Evolutionary conservation across 1,140 invertebrate genomes (phyloP).

Genomic region (Zaprionus kolodkinae): DNA sequence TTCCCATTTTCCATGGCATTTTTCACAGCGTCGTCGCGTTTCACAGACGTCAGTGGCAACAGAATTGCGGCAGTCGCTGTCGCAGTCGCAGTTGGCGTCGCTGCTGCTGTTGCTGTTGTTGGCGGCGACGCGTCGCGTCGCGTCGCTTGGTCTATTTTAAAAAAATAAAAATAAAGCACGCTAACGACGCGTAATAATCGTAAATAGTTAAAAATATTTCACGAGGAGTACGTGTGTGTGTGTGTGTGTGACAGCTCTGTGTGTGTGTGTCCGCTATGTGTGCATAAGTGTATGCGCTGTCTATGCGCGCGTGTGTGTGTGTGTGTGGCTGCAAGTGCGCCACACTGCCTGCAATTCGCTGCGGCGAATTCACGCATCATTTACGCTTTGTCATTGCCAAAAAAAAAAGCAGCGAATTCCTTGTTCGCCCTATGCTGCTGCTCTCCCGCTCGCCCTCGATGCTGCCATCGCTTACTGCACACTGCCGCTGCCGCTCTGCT

Average conservation of each 20-base stretch:
- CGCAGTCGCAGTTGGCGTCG: neutral
- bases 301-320: neutral
- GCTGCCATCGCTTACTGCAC: neutral
- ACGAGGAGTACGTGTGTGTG: neutral
- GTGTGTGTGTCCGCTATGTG: neutral
- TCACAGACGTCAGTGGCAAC: conserved; percentile 14
- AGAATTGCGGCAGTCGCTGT: conserved; percentile 1
- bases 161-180: conserved; percentile 43
- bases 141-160: conserved; percentile 40
- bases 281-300: too few relatives aligned
- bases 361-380: neutral
- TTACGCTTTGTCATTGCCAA: conserved; percentile 7
- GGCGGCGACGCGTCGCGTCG: neutral
- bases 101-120: conserved; percentile 6
- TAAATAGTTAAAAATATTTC: conserved; percentile 55
- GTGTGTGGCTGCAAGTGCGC: neutral
- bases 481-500: too few relatives aligned
- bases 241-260: neutral
- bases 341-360: neutral
- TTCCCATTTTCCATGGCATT: conserved; percentile 31
- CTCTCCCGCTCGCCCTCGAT: neutral
- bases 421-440: neutral
- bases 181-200: conserved; percentile 49
- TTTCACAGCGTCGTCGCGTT: neutral
- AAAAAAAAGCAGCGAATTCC: neutral